These are phyloP conservation scores for Drosophila birchii DNA, from an alignment of 2,888 invertebrate genomes.

Conservation along the genomic window DNA sequence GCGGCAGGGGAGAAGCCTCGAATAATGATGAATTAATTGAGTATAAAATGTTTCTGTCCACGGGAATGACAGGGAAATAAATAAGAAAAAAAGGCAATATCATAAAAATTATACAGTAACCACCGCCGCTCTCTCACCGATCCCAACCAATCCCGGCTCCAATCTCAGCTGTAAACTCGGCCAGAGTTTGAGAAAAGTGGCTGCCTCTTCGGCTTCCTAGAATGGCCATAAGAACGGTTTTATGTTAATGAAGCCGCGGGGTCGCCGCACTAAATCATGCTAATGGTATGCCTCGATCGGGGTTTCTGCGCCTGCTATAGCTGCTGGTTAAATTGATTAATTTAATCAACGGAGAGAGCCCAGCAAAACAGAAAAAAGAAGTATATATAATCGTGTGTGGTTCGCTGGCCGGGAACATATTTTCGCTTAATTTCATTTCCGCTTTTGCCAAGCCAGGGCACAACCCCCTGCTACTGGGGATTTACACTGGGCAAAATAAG, in stretches of 20 bases:
- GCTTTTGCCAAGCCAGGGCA: slow-evolving; percentile 44
- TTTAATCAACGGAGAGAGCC: slow-evolving; percentile 66
- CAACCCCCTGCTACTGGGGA: neutral
- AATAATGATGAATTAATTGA: slow-evolving; percentile 82
- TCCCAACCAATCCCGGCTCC: slow-evolving; percentile 2
- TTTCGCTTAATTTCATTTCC: slow-evolving; percentile 83
- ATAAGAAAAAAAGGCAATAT: slow-evolving; percentile 59
- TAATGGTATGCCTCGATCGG: slow-evolving; percentile 63
- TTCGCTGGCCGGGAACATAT: slow-evolving; percentile 68
- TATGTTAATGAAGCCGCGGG: slow-evolving; percentile 69
- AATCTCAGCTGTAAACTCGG: slow-evolving; percentile 13
- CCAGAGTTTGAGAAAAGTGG: slow-evolving; percentile 20
- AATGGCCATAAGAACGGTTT: slow-evolving; percentile 66
- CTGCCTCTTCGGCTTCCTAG: slow-evolving; percentile 54
- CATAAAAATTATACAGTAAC: slow-evolving; percentile 81
- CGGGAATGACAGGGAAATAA: slow-evolving; percentile 50
- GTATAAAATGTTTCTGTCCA: slow-evolving; percentile 69
- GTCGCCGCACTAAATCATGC: slow-evolving; percentile 66
- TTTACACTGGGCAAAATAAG: slow-evolving; percentile 3
- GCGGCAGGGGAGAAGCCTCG: slow-evolving; percentile 51
- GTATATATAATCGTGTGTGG: slow-evolving; percentile 16
- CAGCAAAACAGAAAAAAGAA: slow-evolving; percentile 14
- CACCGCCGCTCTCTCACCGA: slow-evolving; percentile 35
- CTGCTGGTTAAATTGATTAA: slow-evolving; percentile 84
- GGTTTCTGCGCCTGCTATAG: neutral